These are phyloP conservation scores for Epinephelus fuscoguttatus DNA, from an alignment of 2,113 vertebrate genomes.

Conservation along the genomic window DNA sequence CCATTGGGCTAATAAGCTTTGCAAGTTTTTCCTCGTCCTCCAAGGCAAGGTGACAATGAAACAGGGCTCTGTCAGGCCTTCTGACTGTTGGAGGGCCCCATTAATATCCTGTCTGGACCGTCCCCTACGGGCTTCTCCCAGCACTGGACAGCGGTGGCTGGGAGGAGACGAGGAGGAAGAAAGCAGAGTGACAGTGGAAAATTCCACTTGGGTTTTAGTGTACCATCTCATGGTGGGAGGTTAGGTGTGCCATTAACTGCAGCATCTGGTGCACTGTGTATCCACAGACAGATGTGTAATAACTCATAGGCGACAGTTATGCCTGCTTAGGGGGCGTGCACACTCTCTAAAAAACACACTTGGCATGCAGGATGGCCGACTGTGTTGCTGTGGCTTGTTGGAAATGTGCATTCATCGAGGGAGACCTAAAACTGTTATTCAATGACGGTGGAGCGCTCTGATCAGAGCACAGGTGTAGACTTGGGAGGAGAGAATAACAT, in stretches of 20 bases:
- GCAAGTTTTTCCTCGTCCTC: constrained; percentile 81
- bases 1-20: constrained; percentile 79
- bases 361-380: constrained; percentile 45
- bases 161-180: constrained; percentile 17
- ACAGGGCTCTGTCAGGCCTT: constrained; percentile 68
- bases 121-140: constrained; percentile 69
- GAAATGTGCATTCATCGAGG: constrained; percentile 22
- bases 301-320: constrained; percentile 69
- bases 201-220: constrained; percentile 65
- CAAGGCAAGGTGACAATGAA: constrained; percentile 84
- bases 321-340: constrained; percentile 50
- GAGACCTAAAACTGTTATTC: constrained; percentile 24
- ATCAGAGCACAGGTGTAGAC: not conserved
- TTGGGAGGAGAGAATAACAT: not conserved
- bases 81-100: constrained; percentile 71
- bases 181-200: constrained; percentile 55
- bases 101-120: constrained; percentile 78
- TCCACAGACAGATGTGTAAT: constrained; percentile 71
- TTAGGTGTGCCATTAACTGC: constrained; percentile 75
- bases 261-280: constrained; percentile 72
- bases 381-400: constrained; percentile 1
- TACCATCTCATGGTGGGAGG: constrained; percentile 52
- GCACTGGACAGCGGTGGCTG: constrained; percentile 48
- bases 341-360: constrained; percentile 58
- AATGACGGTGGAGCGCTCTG: not conserved